These are phyloP conservation scores for Sebastes oblongus DNA, from an alignment of 2,797 vertebrate species.

Conservation along the genomic window DNA sequence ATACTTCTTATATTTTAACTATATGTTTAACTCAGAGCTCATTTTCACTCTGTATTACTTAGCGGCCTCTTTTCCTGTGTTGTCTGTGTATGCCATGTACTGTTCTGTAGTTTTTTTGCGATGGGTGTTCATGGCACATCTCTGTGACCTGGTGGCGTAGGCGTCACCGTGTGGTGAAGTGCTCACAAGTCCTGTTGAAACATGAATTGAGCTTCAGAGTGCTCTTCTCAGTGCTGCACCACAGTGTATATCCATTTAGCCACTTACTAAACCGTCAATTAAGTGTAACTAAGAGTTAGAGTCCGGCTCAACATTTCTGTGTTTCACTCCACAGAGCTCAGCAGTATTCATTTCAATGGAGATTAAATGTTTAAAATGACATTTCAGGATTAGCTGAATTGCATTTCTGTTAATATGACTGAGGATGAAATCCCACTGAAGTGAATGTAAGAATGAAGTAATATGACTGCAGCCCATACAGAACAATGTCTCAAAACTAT, in stretches of 20 bases:
- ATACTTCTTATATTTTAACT: too few species aligned
- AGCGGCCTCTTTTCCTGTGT: neutral
- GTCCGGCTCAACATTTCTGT: constrained; percentile 8
- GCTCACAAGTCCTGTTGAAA: constrained; percentile 24
- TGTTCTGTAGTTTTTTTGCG: neutral
- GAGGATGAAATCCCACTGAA: constrained; percentile 19
- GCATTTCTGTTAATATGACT: neutral
- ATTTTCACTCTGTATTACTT: neutral
- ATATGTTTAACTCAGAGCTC: neutral
- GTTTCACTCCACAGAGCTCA: constrained; percentile 34
- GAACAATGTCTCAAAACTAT: neutral
- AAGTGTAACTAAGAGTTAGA: constrained; percentile 33
- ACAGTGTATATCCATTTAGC: constrained; percentile 48
- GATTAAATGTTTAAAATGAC: constrained; percentile 30
- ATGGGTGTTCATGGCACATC: constrained; percentile 14
- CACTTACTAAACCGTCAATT: constrained; percentile 52
- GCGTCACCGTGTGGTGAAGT: constrained; percentile 31
- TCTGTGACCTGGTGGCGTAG: constrained; percentile 34
- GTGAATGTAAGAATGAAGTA: constrained; percentile 15
- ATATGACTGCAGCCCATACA: constrained; percentile 10
- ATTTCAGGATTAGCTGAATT: constrained; percentile 18
- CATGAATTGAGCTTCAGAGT: constrained; percentile 20
- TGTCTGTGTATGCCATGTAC: constrained; percentile 8
- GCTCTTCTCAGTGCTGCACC: constrained; percentile 20
- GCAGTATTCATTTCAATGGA: constrained; percentile 49